Evolutionary conservation across 2,888 invertebrate species (phyloP).

Genomic region (Crocallis elinguaria): DNA sequence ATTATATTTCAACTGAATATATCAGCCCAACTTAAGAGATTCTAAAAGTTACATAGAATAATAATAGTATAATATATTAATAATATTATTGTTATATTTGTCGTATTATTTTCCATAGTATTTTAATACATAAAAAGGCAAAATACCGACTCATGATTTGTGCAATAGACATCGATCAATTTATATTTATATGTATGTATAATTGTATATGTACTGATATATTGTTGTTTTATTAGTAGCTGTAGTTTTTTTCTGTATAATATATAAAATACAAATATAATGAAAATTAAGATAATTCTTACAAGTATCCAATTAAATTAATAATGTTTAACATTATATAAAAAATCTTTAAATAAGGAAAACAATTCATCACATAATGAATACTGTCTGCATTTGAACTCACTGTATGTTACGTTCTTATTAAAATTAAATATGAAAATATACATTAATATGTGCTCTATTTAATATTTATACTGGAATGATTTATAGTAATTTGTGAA

Average conservation of each 20-base stretch:
- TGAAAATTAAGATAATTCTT: slow-evolving; percentile 7
- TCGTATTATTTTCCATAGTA: no score
- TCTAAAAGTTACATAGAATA: slow-evolving; percentile 15
- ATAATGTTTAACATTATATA: slow-evolving; percentile 39
- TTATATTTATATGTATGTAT: no score
- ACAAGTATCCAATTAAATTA: slow-evolving; percentile 23
- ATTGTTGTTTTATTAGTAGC: no score
- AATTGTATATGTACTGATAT: no score
- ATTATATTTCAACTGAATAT: no score
- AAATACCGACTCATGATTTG: no score
- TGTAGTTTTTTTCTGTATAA: background rate
- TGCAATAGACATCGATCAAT: no score
- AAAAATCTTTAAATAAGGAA: slow-evolving; percentile 38
- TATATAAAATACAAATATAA: background rate
- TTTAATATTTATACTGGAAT: slow-evolving; percentile 22
- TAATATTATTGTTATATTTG: no score
- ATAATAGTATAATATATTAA: background rate
- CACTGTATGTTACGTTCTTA: slow-evolving; percentile 14
- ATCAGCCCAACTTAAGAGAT: slow-evolving; percentile 19
- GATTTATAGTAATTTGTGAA: background rate
- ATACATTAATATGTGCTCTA: slow-evolving; percentile 2
- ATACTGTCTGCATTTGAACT: slow-evolving; percentile 48
- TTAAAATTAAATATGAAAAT: background rate
- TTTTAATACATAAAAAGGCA: no score
- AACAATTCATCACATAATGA: slow-evolving; percentile 46